These are phyloP conservation scores for Hydrolagus colliei DNA, from an alignment of 2,797 vertebrate genomes.

Conservation along the genomic window DNA sequence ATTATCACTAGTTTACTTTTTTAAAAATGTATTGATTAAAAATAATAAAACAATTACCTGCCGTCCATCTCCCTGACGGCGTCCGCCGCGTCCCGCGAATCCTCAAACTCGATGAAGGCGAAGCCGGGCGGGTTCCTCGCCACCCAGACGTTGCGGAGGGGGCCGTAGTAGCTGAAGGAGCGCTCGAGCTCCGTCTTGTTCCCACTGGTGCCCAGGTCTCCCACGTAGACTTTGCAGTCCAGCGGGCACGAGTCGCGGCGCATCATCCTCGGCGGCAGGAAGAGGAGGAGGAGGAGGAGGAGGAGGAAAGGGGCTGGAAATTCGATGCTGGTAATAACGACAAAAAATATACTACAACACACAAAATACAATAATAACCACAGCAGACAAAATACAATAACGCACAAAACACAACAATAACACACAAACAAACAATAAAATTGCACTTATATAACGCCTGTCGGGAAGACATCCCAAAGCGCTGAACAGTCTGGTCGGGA, in stretches of 20 bases:
- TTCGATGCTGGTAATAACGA: no score
- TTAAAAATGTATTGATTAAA: no score
- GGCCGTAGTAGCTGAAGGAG: conserved; percentile 91
- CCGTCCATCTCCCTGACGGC: conserved; percentile 92
- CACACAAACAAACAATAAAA: no score
- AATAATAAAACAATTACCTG: conserved; percentile 59
- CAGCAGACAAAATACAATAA: no score
- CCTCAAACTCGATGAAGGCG: conserved; percentile 96
- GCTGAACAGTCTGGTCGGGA: no score
- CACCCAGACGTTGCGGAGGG: conserved; percentile 91
- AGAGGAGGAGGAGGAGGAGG: neutral
- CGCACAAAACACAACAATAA: no score
- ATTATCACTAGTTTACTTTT: no score
- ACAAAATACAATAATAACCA: no score
- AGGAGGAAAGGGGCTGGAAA: neutral
- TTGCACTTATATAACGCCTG: no score
- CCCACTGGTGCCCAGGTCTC: conserved; percentile 93
- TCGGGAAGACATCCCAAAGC: no score
- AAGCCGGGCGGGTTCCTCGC: conserved; percentile 94
- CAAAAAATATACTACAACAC: no score
- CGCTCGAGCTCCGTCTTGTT: conserved; percentile 92
- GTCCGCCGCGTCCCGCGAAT: conserved; percentile 90
- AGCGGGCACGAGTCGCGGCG: conserved; percentile 82
- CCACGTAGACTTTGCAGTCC: conserved; percentile 96
- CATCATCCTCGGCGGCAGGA: conserved; percentile 34